Percentiles rank a stretch among this genome's conserved stretches.
These are phyloP conservation scores for Rhynchotus rufescens DNA, from an alignment of 2,797 vertebrate species.

Conservation along the genomic window DNA sequence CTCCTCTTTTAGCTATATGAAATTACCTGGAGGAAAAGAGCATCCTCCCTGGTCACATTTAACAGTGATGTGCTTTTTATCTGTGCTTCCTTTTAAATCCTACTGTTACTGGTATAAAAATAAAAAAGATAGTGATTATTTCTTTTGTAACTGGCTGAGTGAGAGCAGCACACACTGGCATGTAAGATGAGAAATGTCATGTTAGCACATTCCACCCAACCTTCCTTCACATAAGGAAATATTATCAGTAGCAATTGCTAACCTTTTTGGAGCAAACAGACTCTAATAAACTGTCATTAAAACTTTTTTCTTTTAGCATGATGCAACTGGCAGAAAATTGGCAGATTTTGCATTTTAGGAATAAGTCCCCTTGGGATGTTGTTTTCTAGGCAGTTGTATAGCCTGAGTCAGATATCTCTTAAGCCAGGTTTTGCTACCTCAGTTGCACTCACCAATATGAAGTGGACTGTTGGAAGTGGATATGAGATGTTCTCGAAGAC, in stretches of 20 bases:
- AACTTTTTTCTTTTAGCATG: neutral
- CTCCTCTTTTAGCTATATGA: neutral
- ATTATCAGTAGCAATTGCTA: neutral
- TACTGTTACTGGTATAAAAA: neutral
- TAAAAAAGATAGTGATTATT: neutral
- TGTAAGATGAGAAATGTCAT: neutral
- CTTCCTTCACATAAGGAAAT: neutral
- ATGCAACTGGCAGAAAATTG: neutral
- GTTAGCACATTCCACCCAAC: neutral
- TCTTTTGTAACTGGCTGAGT: neutral
- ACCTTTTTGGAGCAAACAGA: neutral
- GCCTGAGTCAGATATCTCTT: neutral
- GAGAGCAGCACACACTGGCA: neutral
- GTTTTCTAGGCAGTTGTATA: neutral
- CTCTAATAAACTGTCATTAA: neutral
- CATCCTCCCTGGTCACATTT: neutral
- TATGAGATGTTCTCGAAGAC: constrained; percentile 8
- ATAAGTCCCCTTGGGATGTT: neutral
- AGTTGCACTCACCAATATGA: neutral
- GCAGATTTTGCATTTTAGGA: neutral
- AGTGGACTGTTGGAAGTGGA: neutral
- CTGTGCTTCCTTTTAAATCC: neutral
- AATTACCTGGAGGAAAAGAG: neutral
- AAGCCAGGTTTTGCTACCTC: neutral
- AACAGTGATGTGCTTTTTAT: neutral